Conservation (phyloP, 2,797 vertebrate genomes). For the Monodelphis domestica region DNA sequence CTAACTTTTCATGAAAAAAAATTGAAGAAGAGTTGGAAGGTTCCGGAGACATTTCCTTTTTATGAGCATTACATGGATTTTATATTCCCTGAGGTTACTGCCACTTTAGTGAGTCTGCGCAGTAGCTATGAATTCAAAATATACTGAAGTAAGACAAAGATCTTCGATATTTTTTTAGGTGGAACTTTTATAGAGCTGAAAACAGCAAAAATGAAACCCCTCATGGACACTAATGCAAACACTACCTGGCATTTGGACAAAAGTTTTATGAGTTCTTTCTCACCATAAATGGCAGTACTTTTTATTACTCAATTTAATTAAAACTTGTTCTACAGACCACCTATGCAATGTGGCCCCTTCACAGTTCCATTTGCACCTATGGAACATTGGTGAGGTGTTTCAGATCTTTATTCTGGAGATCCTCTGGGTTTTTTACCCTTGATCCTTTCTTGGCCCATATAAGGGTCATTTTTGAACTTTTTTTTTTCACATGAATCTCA, state of each 20-base stretch:
- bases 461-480: neutral
- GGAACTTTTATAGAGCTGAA: constrained; percentile 71
- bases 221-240: constrained; percentile 72
- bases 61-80: neutral
- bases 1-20: constrained; percentile 28
- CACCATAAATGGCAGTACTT: constrained; percentile 75
- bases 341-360: constrained; percentile 56
- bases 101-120: neutral
- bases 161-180: constrained; percentile 71
- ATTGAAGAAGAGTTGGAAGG: neutral
- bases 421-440: neutral
- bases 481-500: neutral
- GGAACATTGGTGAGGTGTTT: neutral
- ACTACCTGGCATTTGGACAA: constrained; percentile 74
- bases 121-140: constrained; percentile 29
- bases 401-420: neutral
- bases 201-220: constrained; percentile 69
- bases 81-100: constrained; percentile 4
- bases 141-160: constrained; percentile 35
- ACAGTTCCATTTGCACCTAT: constrained; percentile 10
- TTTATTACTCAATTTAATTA: constrained; percentile 79
- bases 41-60: neutral
- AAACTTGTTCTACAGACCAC: constrained; percentile 78
- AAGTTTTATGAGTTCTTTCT: constrained; percentile 80
- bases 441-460: neutral